These are phyloP conservation scores for Gambusia holbrooki DNA, from an alignment of 2,113 vertebrate genomes.

Conservation along the genomic window DNA sequence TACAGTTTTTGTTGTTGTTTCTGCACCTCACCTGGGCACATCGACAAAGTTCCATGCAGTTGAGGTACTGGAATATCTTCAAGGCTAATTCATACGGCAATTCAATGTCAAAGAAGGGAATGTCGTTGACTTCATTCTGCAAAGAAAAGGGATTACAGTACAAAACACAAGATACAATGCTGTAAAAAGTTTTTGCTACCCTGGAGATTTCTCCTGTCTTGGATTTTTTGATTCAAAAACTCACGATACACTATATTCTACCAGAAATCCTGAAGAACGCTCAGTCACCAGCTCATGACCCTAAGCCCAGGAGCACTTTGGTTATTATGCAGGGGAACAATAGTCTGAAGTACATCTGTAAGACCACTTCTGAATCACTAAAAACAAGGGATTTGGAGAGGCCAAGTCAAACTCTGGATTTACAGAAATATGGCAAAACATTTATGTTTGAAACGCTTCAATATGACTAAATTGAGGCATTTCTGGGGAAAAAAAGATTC, in stretches of 20 bases:
- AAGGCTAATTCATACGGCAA: conserved; percentile 93
- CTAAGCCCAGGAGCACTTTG: too few species aligned
- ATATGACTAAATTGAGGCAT: background rate
- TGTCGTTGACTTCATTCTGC: conserved; percentile 95
- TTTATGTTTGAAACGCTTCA: background rate
- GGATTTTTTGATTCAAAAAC: background rate
- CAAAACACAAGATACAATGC: background rate
- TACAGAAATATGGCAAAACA: too few species aligned
- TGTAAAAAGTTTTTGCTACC: background rate
- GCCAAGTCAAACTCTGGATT: too few species aligned
- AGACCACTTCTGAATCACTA: too few species aligned
- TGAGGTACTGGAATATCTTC: conserved; percentile 91
- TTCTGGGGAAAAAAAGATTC: too few species aligned
- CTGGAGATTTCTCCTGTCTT: background rate
- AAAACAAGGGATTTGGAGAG: too few species aligned
- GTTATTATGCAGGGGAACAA: too few species aligned
- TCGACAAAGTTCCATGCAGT: conserved; percentile 86
- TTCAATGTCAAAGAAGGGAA: conserved; percentile 95
- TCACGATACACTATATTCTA: too few species aligned
- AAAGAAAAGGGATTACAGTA: conserved; percentile 7
- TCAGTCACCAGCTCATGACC: too few species aligned
- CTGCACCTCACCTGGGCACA: conserved; percentile 90
- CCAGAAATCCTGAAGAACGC: background rate
- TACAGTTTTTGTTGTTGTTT: too few species aligned
- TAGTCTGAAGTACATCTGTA: too few species aligned